Evolutionary conservation across 2,113 vertebrate genomes (phyloP).

Genomic region (Xenopus laevis): DNA sequence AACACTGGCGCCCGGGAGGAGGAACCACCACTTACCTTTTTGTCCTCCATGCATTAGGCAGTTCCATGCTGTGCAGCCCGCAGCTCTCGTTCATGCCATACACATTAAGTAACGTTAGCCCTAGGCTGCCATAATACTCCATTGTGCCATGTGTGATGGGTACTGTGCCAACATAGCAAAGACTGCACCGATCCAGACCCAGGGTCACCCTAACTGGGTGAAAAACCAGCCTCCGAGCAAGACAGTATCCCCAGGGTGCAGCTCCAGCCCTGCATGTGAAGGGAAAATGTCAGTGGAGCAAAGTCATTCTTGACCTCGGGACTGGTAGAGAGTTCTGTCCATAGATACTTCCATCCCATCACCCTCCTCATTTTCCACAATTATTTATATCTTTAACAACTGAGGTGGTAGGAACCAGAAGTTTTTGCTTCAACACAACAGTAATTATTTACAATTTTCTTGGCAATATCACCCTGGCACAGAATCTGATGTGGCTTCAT

Average conservation of each 20-base stretch:
- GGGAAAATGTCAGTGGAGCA: fast-evolving
- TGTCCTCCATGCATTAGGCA: not conserved
- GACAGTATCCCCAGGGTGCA: not conserved
- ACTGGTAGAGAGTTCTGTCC: not conserved
- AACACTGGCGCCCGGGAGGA: too few species aligned
- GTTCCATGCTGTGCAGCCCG: not conserved
- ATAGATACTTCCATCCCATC: not conserved
- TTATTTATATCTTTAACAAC: not conserved
- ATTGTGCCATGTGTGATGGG: not conserved
- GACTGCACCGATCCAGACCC: constrained; percentile 5
- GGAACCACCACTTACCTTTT: constrained; percentile 21
- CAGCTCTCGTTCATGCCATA: constrained; percentile 15
- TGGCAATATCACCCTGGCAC: too few species aligned
- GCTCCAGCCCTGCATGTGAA: not conserved
- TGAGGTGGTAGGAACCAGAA: too few species aligned
- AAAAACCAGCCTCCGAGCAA: fast-evolving
- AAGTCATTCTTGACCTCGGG: not conserved
- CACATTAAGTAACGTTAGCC: not conserved
- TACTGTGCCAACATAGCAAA: not conserved
- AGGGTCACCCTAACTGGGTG: constrained; percentile 8
- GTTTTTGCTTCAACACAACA: too few species aligned
- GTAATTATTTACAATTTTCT: too few species aligned
- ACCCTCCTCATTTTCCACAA: not conserved
- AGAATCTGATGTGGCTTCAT: too few species aligned
- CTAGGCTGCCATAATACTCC: constrained; percentile 13